Percentiles rank a stretch among this genome's conserved stretches.
Conservation (phyloP, 92 coral and sea anemone species). For the Actinostola sp. region DNA sequence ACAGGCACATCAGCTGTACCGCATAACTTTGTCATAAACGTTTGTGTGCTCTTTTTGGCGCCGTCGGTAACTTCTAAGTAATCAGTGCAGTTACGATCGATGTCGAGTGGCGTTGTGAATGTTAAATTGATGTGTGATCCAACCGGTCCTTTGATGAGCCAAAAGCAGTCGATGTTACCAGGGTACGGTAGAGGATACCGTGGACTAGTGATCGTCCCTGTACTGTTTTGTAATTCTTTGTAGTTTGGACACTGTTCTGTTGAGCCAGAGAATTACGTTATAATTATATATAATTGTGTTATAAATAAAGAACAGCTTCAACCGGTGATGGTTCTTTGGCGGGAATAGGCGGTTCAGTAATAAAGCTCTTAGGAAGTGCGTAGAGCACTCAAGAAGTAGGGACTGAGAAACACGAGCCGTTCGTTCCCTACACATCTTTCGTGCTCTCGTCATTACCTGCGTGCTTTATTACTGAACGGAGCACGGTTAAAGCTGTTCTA, state of each 20-base stretch:
- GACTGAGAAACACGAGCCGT: too few species aligned
- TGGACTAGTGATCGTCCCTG: conserved; percentile 40
- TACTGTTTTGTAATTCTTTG: conserved; percentile 6
- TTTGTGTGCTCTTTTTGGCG: conserved; percentile 1
- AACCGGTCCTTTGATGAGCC: conserved; percentile 30
- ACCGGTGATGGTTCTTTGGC: too few species aligned
- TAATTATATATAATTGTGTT: too few species aligned
- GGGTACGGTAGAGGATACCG: conserved; percentile 51
- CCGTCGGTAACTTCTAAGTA: conserved; percentile 32
- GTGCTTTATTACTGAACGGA: too few species aligned
- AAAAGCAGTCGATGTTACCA: conserved; percentile 37
- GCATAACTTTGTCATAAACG: conserved; percentile 26
- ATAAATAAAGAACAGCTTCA: too few species aligned
- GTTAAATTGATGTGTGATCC: conserved; percentile 19
- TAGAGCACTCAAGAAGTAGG: too few species aligned
- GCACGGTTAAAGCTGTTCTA: too few species aligned
- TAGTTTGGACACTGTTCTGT: conserved; percentile 29
- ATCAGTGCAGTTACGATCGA: conserved; percentile 38
- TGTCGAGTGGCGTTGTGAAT: conserved; percentile 14
- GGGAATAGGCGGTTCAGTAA: too few species aligned
- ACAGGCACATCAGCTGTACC: conserved; percentile 5
- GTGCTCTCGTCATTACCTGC: too few species aligned
- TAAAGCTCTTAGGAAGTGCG: too few species aligned
- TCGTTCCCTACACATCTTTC: too few species aligned
- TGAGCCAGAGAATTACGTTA: not conserved